These are phyloP conservation scores for Tiliacea aurago DNA, from an alignment of 2,888 invertebrate genomes.

Conservation along the genomic window DNA sequence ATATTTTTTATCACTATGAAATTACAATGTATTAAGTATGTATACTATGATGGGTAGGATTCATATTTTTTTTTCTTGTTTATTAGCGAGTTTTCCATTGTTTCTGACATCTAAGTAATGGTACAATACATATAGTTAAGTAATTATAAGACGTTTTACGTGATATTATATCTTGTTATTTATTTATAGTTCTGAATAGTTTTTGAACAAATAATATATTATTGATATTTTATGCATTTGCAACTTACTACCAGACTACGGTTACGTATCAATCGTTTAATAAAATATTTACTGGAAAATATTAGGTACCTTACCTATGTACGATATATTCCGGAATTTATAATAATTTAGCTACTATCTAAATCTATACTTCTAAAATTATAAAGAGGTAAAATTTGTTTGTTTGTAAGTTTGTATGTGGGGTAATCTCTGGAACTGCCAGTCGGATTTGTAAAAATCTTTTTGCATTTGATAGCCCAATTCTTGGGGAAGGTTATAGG, in stretches of 20 bases:
- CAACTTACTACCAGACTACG: constrained; percentile 31
- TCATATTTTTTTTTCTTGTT: constrained; percentile 26
- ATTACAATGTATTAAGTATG: constrained; percentile 27
- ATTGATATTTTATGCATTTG: constrained; percentile 37
- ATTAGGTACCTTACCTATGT: not conserved
- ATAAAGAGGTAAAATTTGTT: too few relatives aligned
- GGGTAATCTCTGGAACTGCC: too few relatives aligned
- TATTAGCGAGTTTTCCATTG: constrained; percentile 21
- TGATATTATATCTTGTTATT: constrained; percentile 70
- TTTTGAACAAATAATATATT: constrained; percentile 36
- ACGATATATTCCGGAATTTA: constrained; percentile 23
- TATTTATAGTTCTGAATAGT: constrained; percentile 60
- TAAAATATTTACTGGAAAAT: constrained; percentile 6
- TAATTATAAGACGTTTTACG: constrained; percentile 51
- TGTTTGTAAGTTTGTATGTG: too few relatives aligned
- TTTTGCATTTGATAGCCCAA: too few relatives aligned
- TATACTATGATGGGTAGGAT: constrained; percentile 2
- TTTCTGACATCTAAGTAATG: constrained; percentile 32
- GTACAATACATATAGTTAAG: constrained; percentile 23
- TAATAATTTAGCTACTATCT: constrained; percentile 20
- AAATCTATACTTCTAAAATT: not conserved
- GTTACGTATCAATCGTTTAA: constrained; percentile 13
- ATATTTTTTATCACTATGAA: constrained; percentile 33
- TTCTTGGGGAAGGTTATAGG: too few relatives aligned
- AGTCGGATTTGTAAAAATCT: too few relatives aligned